Percentiles rank a stretch among this genome's conserved stretches.
phyloP scores from a whole-genome alignment of 30 jellyfish, hydroid and myxozoan species.

The Turritopsis rubra region DNA sequence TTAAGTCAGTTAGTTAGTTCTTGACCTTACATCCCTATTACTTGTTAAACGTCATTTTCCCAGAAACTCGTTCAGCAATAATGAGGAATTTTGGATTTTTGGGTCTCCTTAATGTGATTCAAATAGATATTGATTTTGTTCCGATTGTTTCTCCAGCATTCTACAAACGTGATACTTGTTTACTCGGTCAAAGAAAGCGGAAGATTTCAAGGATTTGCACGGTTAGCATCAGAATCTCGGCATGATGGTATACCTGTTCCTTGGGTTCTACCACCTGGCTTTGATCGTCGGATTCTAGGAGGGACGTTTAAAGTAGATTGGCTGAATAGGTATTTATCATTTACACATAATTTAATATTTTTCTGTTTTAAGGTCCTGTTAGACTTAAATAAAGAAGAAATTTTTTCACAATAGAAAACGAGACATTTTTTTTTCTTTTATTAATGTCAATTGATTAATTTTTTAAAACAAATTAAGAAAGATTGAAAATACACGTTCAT shows the following conservation, averaged over 20 bases:
- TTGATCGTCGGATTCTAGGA: constrained; percentile 85
- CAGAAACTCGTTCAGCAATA: no score
- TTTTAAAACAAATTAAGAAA: no score
- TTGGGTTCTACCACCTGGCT: constrained; percentile 98
- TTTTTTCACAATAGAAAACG: no score
- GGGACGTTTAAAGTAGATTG: constrained; percentile 96
- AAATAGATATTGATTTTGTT: neutral
- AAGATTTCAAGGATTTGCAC: constrained; percentile 90
- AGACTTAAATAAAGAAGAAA: no score
- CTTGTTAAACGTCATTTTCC: no score
- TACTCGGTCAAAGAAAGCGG: constrained; percentile 99
- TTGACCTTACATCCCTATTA: no score
- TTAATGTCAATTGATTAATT: no score
- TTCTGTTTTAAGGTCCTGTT: no score
- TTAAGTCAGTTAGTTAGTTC: no score
- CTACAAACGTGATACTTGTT: constrained; percentile 82
- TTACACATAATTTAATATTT: neutral
- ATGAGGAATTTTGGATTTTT: no score
- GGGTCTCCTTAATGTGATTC: no score
- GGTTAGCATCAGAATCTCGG: constrained; percentile 82
- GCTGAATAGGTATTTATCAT: constrained; percentile 73
- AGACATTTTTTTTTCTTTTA: neutral
- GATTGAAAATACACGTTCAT: no score
- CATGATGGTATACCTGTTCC: constrained; percentile 73
- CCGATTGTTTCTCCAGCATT: constrained; percentile 52